Base-by-base conservation (phyloP, 2,888 invertebrate species). In the Phortica magna region DNA sequence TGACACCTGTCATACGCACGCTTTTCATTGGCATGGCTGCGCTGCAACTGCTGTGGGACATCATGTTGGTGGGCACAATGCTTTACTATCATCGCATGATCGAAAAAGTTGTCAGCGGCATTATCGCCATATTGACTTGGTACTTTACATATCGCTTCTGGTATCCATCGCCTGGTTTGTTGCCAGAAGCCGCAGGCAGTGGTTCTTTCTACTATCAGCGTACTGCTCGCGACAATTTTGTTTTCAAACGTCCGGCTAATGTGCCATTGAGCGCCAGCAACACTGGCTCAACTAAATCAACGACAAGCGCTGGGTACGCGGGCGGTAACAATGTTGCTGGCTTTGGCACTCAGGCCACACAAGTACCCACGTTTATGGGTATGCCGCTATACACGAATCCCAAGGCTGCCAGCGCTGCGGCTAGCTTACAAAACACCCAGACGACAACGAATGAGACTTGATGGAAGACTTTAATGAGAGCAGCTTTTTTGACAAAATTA, bases 61-160 rank as follows among this genome's bases (percentile, higher is more conserved):
- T 98, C 4, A 98, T 99, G 98, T 93, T 99, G 68, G 93, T 98
- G 4, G 95, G 96, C 55, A 99, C 99, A 0, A 95, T 98, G 91
- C 90, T 99, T 7, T 99, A 99, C 91, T 99, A 98, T 92, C 99
- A 99, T 91, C 96, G 96, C 72, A 97, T 99, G 96, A 95, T 98
- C 41, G 98, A 99, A 91, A 99, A 99, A 91, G 95, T 99, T 78
- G 91, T 97, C 0, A 98, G 97, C 84, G 97, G 97, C 31, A 93
- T 95, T n/a, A 93, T 96, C 85, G 98, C 98, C 10, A 95, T 98
- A 84, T 89, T 95, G 6, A 96, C 96, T 48, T 99, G 98, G 98
- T 98, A 96, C 93, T 92, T 97, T 39, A 97, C 97, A 0, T 99
- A 99, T 91, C 94, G 95, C 78, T 94, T 95, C 84, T 96, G 96